Percentiles rank a stretch among this genome's conserved stretches.
Evolutionary conservation across 2,113 vertebrate species (phyloP).

Genomic region (Pygoscelis adeliae): DNA sequence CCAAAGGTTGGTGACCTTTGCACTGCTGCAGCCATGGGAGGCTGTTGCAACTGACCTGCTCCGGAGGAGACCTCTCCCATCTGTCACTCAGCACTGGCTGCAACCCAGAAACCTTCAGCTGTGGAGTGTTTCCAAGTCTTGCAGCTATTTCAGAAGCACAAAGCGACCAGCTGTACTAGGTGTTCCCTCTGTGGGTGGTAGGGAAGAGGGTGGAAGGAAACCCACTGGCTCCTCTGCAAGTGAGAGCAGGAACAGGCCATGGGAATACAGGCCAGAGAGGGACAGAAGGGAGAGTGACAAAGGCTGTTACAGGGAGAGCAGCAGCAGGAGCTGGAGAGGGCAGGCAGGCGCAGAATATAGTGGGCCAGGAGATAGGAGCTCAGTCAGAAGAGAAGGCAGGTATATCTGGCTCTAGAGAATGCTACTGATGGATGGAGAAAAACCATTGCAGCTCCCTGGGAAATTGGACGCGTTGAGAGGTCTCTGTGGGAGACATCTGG

Average conservation of each 20-base stretch:
- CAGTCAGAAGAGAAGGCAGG: background rate
- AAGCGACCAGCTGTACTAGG: background rate
- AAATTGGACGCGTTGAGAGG: background rate
- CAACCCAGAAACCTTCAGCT: background rate
- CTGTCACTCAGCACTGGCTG: background rate
- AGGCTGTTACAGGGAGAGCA: background rate
- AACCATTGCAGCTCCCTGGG: background rate
- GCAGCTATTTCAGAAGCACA: background rate
- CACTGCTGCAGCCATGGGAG: background rate
- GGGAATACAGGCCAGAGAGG: background rate
- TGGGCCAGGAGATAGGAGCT: background rate
- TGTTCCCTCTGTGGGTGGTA: slow-evolving; percentile 23
- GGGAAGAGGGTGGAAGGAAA: background rate
- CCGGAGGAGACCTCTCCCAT: background rate
- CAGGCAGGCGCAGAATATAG: background rate
- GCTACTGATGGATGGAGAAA: background rate
- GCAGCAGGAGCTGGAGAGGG: background rate
- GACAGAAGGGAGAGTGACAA: background rate
- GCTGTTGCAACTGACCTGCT: background rate
- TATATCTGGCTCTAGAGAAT: background rate
- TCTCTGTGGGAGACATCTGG: background rate
- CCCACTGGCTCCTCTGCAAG: background rate
- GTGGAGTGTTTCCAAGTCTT: background rate
- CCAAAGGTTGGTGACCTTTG: background rate
- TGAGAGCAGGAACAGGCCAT: background rate